phyloP scores from a whole-genome alignment of 2,888 invertebrate species.

The Parthenolecanium corni region DNA sequence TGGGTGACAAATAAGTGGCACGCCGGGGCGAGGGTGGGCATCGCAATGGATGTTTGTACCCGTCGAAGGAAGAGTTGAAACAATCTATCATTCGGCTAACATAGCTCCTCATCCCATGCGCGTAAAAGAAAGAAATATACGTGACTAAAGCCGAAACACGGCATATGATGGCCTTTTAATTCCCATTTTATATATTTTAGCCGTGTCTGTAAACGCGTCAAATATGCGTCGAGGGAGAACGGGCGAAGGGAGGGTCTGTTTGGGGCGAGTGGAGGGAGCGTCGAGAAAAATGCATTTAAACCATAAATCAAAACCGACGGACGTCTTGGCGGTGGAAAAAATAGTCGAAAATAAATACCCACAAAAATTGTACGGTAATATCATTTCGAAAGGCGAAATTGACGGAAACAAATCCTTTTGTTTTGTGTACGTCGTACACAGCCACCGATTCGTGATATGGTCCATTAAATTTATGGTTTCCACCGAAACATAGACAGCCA shows the following conservation, averaged over 20 bases:
- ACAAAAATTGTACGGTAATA: too few relatives aligned
- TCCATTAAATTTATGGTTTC: too few relatives aligned
- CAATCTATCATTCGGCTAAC: slow-evolving; percentile 19
- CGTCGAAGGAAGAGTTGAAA: slow-evolving; percentile 26
- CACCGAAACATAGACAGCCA: too few relatives aligned
- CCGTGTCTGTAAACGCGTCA: background rate
- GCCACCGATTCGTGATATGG: too few relatives aligned
- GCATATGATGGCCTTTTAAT: slow-evolving; percentile 25
- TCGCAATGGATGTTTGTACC: background rate
- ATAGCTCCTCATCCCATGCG: background rate
- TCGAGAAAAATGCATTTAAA: background rate
- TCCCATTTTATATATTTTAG: slow-evolving; percentile 1
- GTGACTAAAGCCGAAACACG: slow-evolving; percentile 25
- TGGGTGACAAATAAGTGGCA: slow-evolving; percentile 22
- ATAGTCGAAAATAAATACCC: too few relatives aligned
- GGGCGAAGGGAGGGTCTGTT: too few relatives aligned
- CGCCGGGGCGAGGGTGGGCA: background rate
- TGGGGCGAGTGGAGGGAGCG: too few relatives aligned
- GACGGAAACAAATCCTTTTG: too few relatives aligned
- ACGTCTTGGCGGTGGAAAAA: slow-evolving; percentile 1
- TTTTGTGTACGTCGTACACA: too few relatives aligned
- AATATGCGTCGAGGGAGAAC: background rate
- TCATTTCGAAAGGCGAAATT: too few relatives aligned
- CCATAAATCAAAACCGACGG: slow-evolving; percentile 20
- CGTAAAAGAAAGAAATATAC: background rate